Conservation (phyloP, 2,113 vertebrate genomes). For the Myrmophylax atrothorax region DNA sequence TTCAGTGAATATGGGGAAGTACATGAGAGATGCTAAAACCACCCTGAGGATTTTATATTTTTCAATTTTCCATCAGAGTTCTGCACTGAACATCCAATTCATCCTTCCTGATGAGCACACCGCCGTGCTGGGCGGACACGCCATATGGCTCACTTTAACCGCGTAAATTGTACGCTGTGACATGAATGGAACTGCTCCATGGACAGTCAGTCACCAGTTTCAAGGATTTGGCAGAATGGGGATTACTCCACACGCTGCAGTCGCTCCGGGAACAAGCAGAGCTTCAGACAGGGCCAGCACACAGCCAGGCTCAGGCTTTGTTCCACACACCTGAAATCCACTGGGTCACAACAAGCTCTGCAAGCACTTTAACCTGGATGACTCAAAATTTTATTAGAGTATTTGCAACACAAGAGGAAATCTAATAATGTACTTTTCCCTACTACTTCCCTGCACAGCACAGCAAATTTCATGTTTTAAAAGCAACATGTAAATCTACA, state of each 20-base stretch:
- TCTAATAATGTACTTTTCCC: neutral
- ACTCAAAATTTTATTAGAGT: neutral
- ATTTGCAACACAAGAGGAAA: accelerated
- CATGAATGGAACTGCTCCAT: neutral
- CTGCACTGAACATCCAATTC: neutral
- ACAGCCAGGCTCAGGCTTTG: neutral
- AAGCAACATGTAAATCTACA: neutral
- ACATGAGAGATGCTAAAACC: accelerated
- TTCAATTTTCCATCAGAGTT: neutral
- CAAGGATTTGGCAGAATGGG: accelerated
- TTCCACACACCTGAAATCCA: accelerated
- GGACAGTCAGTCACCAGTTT: neutral
- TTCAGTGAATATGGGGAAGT: neutral
- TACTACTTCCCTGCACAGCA: neutral
- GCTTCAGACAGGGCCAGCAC: neutral
- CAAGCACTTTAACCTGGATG: accelerated
- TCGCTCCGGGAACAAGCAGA: neutral
- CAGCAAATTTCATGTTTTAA: neutral
- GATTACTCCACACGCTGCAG: neutral
- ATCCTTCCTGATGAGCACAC: neutral
- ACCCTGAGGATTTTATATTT: neutral
- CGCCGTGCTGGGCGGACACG: neutral
- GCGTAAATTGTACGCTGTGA: accelerated
- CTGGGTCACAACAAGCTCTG: neutral
- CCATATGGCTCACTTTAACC: neutral